These are phyloP conservation scores for Pachymerium ferrugineum DNA, from an alignment of 2,888 invertebrate genomes.

Conservation along the genomic window DNA sequence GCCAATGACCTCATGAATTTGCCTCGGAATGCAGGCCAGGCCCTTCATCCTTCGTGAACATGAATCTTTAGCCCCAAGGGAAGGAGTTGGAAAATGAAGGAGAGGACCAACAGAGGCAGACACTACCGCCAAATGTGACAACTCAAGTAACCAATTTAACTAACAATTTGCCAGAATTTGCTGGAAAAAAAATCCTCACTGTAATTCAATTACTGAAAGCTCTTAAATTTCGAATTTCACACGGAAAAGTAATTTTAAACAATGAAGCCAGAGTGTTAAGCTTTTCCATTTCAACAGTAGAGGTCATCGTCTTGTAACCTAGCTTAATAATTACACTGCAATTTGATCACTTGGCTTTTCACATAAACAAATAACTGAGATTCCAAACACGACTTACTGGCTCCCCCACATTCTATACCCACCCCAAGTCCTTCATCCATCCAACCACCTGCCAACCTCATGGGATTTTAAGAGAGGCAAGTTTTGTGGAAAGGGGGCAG, in stretches of 20 bases:
- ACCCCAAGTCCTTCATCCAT: neutral
- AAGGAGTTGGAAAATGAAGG: neutral
- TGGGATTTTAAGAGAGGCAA: neutral
- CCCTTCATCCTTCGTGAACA: neutral
- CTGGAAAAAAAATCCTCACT: no score
- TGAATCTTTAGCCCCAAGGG: neutral
- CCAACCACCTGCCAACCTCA: conserved; percentile 2
- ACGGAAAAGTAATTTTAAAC: neutral
- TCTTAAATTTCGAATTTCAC: neutral
- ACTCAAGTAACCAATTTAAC: no score
- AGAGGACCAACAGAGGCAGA: neutral
- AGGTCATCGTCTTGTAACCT: neutral
- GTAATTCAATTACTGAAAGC: no score
- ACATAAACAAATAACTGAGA: conserved; percentile 2
- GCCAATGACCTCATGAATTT: neutral
- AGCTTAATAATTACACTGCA: neutral
- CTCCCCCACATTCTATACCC: neutral
- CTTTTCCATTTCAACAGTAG: neutral
- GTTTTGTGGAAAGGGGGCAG: neutral
- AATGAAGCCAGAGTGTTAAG: neutral
- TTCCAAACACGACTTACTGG: neutral
- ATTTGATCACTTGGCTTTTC: neutral
- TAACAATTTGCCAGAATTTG: no score
- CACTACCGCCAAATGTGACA: no score
- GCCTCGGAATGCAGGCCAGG: conserved; percentile 2